Base-by-base conservation (phyloP, 1,140 invertebrate genomes). In the Achroia grisella region DNA sequence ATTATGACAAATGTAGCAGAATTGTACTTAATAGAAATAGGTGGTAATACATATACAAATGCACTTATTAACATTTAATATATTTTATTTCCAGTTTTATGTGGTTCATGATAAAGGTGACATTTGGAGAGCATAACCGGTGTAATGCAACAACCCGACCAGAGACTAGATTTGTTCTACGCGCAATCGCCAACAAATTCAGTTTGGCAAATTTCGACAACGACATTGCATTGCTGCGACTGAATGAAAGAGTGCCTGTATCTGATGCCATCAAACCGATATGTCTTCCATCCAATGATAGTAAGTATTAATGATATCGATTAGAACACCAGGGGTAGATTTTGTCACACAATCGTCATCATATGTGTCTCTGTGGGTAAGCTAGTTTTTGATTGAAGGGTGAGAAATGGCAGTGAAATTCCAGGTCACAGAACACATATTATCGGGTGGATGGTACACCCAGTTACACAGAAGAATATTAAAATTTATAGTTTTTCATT, bases 31-130 rank as follows among this genome's bases (percentile, higher is more conserved):
- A n/a, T n/a, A n/a, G 28, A 29, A 29, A 29, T 29, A 29, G 10
- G 10, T 29, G 10, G 28, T 10, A 29, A 29, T 29, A 29, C 5
- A 29, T 29, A 29, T 23, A 23, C 17, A 23, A 23, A 5, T 5
- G 28, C 28, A 31, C 17, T 39, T 39, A 46, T 23, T 23, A 6
- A 23, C 6, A 44, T 35, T 33, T 13, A 23, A 17, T 45, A 30
- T 37, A 27, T 33, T 52, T 41, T 47, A 62, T 51, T 81, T 90
- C 68, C 86, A 93, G 93, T 37, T 94, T 94, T 64, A 93, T 95
- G 91, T 95, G 93, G 93, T 94, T 94, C 74, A 93, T 95, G 93
- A 94, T 95, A 62, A 93, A 93, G 75, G 93, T 94, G 14, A 94
- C 93, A 8, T 93, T 95, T 60, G 93, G 93, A 0, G 93, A 95